Percentiles rank a stretch among this genome's conserved stretches.
Conservation (phyloP, 53 echinoderm and acorn worm genomes). For the Luidia sarsii region DNA sequence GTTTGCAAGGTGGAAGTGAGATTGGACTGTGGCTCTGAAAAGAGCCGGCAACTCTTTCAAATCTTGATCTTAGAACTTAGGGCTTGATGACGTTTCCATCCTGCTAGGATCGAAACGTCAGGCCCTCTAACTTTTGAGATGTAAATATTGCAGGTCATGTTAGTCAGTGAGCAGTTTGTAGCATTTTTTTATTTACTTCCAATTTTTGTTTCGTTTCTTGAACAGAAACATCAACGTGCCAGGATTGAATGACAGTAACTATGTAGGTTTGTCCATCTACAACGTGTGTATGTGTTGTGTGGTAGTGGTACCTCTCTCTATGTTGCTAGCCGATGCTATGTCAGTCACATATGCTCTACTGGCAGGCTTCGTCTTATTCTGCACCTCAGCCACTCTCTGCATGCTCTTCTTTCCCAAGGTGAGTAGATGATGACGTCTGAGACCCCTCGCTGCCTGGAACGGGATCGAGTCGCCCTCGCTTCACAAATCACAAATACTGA, state of each 20-base stretch:
- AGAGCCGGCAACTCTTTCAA: no score
- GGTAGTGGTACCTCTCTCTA: slow-evolving; percentile 75
- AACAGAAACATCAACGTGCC: slow-evolving; percentile 71
- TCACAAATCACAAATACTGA: not conserved
- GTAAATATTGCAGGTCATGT: no score
- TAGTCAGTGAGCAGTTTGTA: no score
- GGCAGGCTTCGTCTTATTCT: slow-evolving; percentile 73
- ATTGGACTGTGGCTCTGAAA: no score
- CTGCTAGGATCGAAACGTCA: no score
- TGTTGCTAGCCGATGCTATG: slow-evolving; percentile 55
- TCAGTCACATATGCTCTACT: slow-evolving; percentile 72
- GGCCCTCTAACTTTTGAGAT: no score
- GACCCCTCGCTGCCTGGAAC: not conserved
- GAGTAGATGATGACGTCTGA: not conserved
- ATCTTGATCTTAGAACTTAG: no score
- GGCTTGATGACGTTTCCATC: no score
- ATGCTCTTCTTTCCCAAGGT: slow-evolving; percentile 91
- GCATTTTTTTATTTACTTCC: not conserved
- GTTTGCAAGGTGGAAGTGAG: no score
- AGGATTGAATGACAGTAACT: slow-evolving; percentile 77
- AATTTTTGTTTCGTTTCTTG: not conserved
- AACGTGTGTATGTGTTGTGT: slow-evolving; percentile 74
- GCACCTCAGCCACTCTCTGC: slow-evolving; percentile 64
- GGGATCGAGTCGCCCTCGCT: not conserved
- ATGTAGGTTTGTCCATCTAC: slow-evolving; percentile 82